Evolutionary conservation across 2,797 vertebrate genomes (phyloP), one percentile per base, ranked within the genome.

Genomic region (Tapirus indicus): DNA sequence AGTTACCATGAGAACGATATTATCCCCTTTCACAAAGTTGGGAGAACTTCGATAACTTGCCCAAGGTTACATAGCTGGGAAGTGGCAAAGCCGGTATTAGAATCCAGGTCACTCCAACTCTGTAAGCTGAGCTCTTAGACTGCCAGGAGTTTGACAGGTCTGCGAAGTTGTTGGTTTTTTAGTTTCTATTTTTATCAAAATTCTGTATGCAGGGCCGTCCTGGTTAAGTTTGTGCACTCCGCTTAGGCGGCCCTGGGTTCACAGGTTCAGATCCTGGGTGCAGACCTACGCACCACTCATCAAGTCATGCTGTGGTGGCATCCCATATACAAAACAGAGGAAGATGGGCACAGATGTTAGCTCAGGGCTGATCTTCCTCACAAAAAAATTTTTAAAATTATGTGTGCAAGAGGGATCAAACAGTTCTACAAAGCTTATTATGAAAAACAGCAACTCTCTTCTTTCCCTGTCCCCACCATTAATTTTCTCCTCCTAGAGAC

Each of bases 141-240:
- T 35, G 6, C 66, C 8, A 68, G 58, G n/a, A 95, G 29, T 85
- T 66, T 84, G 78, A 64, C 25, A 56, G 5, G n/a, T 93, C 71
- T 68, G 29, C 18, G 25, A 85, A 75, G 23, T 18, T 74, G 60
- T 29, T 41, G 7, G 7, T 20, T n/a, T 38, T 77, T 49, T 60
- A 38, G 11, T 69, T 88, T 78, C 74, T 32, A 49, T 83, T 89
- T 89, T 86, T 60, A 78, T 88, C 77, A 95, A 96, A 79, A 95
- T 71, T 79, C 54, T 41, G 18, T 64, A 52, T 25, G 2, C 21
- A 47, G 38, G 38, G 38, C 38, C 38, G 38, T 2, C 38, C 38
- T 38, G 38, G 38, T 38, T 38, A 38, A 38, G 38, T 38, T 38
- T 38, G 38, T 38, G 38, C 38, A 38, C 38, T 38, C 38, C 38